phyloP scores from a whole-genome alignment of 2,888 invertebrate genomes.

The Chesias legatella region DNA sequence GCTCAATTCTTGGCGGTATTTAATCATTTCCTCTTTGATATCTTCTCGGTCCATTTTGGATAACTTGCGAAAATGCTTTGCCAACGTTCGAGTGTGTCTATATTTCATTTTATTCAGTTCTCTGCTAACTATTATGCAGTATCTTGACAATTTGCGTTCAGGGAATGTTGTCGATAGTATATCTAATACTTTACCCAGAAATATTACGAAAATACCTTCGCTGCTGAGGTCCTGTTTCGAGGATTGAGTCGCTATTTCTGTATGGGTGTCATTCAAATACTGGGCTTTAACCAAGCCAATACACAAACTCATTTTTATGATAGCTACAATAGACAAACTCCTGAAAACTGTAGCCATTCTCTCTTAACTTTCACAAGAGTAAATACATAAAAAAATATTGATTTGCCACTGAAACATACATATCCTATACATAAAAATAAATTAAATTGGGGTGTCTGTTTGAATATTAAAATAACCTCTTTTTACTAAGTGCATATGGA shows the following conservation, averaged over 20 bases:
- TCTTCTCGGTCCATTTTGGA: conserved; percentile 38
- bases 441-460: too few relatives aligned
- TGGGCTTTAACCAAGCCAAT: conserved; percentile 1
- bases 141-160: conserved; percentile 36
- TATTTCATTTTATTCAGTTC: conserved; percentile 34
- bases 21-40: conserved; percentile 33
- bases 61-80: conserved; percentile 36
- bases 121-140: conserved; percentile 37
- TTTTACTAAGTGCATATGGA: too few relatives aligned
- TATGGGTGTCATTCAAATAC: background rate
- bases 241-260: background rate
- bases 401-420: too few relatives aligned
- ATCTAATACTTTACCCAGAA: conserved; percentile 43
- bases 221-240: background rate
- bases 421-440: too few relatives aligned
- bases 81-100: conserved; percentile 35
- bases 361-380: background rate
- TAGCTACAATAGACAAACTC: conserved; percentile 6
- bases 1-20: conserved; percentile 33
- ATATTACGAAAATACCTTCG: conserved; percentile 47
- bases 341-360: background rate
- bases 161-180: conserved; percentile 38
- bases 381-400: too few relatives aligned
- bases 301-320: conserved; percentile 10
- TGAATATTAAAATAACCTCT: too few relatives aligned